These are phyloP conservation scores for Equus quagga DNA, from an alignment of 2,113 vertebrate species.

Conservation along the genomic window DNA sequence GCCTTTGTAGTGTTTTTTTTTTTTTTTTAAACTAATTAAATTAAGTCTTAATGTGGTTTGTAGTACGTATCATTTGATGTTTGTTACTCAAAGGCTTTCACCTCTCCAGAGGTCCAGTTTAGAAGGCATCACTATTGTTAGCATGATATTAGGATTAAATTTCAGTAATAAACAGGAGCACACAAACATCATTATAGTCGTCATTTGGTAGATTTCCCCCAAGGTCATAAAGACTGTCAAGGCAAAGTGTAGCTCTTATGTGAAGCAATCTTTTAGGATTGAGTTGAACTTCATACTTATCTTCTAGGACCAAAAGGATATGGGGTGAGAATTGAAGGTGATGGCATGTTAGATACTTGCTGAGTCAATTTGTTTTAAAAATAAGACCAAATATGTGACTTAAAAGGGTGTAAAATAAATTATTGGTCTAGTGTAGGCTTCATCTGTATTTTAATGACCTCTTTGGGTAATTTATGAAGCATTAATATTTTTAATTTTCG, in stretches of 20 bases:
- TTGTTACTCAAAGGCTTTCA: constrained; percentile 33
- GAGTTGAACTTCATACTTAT: constrained; percentile 19
- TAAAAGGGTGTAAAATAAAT: constrained; percentile 11
- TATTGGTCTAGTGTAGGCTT: background rate
- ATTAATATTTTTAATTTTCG: constrained; percentile 33
- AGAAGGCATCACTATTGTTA: constrained; percentile 30
- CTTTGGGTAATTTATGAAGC: constrained; percentile 8
- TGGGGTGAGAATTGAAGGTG: background rate
- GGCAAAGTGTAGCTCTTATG: constrained; percentile 33
- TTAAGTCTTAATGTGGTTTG: background rate
- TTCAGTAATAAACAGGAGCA: constrained; percentile 42
- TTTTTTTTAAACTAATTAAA: background rate
- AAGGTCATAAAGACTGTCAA: constrained; percentile 79
- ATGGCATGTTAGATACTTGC: background rate
- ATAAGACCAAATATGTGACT: background rate
- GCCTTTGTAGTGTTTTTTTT: background rate
- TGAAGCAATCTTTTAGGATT: constrained; percentile 52
- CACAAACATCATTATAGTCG: constrained; percentile 5
- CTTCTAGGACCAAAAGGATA: background rate
- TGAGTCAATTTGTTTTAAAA: constrained; percentile 38
- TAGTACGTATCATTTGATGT: background rate
- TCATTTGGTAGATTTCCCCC: constrained; percentile 56
- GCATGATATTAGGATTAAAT: constrained; percentile 49
- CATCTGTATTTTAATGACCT: constrained; percentile 26
- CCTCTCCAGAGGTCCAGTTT: background rate